Conservation (phyloP, 2,797 vertebrate species). For the Protonibea diacanthus region DNA sequence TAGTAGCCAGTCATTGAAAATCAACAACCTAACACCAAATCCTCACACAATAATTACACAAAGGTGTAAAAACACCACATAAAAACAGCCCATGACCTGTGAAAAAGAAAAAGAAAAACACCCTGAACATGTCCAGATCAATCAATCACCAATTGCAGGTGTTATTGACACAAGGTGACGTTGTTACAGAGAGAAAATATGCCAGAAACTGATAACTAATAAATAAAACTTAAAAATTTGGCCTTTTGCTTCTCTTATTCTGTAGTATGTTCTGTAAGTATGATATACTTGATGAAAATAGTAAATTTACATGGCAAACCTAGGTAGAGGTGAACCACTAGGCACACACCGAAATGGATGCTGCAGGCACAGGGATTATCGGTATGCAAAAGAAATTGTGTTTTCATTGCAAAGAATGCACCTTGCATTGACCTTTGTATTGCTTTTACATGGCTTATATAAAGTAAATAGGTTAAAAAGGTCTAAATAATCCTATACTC, state of each 20-base stretch:
- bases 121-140: neutral
- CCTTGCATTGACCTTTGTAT: neutral
- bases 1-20: neutral
- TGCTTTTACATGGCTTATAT: neutral
- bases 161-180: neutral
- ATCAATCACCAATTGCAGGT: neutral
- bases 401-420: neutral
- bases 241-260: neutral
- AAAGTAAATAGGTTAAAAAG: neutral
- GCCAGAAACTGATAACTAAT: neutral
- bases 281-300: neutral
- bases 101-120: neutral
- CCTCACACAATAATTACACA: neutral
- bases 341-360: neutral
- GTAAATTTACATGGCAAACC: neutral
- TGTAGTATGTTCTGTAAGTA: no score
- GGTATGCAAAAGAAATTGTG: neutral
- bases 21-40: neutral
- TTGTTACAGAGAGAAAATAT: neutral
- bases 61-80: neutral
- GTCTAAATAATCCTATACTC: neutral
- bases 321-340: neutral
- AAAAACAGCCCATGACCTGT: neutral
- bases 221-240: neutral
- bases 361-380: neutral